A percentile compares a stretch with the other conserved stretches of the same genome.
Conservation (phyloP, 53 echinoderm and acorn worm species). For the Actinopyga echinites region DNA sequence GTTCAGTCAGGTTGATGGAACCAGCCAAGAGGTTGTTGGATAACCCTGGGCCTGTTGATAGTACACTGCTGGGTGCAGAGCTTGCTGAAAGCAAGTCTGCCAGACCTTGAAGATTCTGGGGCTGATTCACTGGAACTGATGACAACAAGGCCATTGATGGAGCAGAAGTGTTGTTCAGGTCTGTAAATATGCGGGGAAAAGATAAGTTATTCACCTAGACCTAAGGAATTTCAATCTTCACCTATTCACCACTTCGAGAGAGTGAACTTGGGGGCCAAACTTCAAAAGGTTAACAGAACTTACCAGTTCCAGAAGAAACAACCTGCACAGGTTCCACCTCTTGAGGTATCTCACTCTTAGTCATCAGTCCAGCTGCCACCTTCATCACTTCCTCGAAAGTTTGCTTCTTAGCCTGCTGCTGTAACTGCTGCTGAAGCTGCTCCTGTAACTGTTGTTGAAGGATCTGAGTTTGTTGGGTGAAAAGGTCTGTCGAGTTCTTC, state of each 20-base stretch:
- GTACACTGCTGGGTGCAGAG: slow-evolving; percentile 21
- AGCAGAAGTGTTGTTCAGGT: slow-evolving; percentile 2
- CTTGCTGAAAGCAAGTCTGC: slow-evolving; percentile 25
- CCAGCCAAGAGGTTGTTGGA: neutral
- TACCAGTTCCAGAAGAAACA: slow-evolving; percentile 2
- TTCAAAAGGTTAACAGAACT: neutral
- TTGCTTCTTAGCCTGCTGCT: slow-evolving; percentile 8
- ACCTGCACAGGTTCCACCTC: slow-evolving; percentile 25
- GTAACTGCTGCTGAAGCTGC: slow-evolving; percentile 23
- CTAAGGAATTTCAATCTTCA: neutral
- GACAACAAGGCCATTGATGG: slow-evolving; percentile 18
- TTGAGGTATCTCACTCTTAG: slow-evolving; percentile 9
- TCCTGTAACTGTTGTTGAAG: slow-evolving; percentile 27
- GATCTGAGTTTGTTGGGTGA: slow-evolving; percentile 25
- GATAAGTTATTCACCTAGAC: neutral
- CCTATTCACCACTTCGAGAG: slow-evolving; percentile 7
- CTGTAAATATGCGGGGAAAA: slow-evolving; percentile 42
- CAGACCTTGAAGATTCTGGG: slow-evolving; percentile 35
- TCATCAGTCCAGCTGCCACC: slow-evolving; percentile 24
- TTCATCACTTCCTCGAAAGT: slow-evolving; percentile 25
- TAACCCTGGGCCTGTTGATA: slow-evolving; percentile 8
- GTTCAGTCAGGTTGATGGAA: slow-evolving; percentile 29
- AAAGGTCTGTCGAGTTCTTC: neutral
- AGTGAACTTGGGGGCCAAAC: neutral
- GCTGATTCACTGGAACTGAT: slow-evolving; percentile 11